phyloP scores from a whole-genome alignment of 2,113 vertebrate genomes.

The Eretmodus cyanostictus region DNA sequence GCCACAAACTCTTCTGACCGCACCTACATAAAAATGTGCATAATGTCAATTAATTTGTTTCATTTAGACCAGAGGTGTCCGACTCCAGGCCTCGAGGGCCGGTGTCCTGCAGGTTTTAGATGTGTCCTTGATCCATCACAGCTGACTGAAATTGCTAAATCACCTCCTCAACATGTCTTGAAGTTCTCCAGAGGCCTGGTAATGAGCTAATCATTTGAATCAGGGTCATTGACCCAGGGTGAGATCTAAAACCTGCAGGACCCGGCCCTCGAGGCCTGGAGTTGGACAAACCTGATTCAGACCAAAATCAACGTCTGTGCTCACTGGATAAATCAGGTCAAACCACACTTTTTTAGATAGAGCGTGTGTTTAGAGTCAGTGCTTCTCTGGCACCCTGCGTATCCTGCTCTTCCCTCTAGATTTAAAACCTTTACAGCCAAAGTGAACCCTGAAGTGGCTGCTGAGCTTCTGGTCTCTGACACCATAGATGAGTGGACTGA shows the following conservation, averaged over 20 bases:
- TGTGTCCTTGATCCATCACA: background rate
- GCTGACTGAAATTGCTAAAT: rapidly evolving
- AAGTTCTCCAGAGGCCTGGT: background rate
- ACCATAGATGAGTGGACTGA: constrained; percentile 61
- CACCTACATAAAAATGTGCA: rapidly evolving
- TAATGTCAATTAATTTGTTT: background rate
- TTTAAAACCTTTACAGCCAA: background rate
- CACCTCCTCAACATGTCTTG: rapidly evolving
- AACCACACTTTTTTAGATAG: background rate
- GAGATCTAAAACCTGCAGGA: background rate
- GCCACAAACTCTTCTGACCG: background rate
- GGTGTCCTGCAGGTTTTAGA: background rate
- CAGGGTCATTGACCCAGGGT: rapidly evolving
- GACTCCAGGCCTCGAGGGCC: background rate
- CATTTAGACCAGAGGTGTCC: background rate
- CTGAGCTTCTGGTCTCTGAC: constrained; percentile 44
- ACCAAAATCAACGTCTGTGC: background rate
- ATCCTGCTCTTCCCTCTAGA: background rate
- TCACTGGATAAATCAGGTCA: background rate
- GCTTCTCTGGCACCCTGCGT: rapidly evolving
- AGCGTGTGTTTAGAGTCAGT: background rate
- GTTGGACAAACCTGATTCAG: background rate
- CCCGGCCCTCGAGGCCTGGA: background rate
- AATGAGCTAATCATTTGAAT: background rate
- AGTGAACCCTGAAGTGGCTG: background rate